These are phyloP conservation scores for Charaxes varanes DNA, from an alignment of 1,140 invertebrate genomes.

Conservation along the genomic window DNA sequence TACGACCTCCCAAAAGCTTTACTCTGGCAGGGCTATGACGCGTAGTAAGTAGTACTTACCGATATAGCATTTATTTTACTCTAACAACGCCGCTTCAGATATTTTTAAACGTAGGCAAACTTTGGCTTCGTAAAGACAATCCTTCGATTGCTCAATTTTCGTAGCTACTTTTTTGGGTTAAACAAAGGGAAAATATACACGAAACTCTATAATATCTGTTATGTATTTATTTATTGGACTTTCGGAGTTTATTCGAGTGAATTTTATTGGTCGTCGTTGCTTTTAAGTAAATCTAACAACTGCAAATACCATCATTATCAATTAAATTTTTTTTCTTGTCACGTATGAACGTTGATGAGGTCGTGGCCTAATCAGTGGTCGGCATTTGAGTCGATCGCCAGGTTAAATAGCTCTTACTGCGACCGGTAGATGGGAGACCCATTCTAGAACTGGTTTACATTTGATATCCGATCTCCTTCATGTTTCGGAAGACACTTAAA, in stretches of 20 bases:
- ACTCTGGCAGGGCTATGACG: conserved; percentile 34
- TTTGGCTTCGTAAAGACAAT: conserved; percentile 38
- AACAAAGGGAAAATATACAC: conserved; percentile 2
- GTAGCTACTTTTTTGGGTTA: conserved; percentile 15
- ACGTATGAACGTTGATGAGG: background rate
- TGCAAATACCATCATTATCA: too few relatives aligned
- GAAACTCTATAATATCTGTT: conserved; percentile 14
- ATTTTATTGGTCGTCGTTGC: conserved; percentile 8
- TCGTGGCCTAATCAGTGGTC: too few relatives aligned
- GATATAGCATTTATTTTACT: conserved; percentile 24
- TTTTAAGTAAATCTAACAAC: conserved; percentile 15
- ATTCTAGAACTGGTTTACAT: too few relatives aligned
- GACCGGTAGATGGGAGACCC: too few relatives aligned
- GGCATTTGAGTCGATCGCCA: too few relatives aligned
- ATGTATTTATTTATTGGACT: conserved; percentile 27
- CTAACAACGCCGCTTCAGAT: conserved; percentile 26
- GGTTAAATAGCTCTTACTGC: too few relatives aligned
- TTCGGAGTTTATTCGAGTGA: conserved; percentile 26
- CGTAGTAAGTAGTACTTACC: conserved; percentile 28
- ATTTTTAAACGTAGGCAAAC: conserved; percentile 24
- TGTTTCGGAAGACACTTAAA: too few relatives aligned
- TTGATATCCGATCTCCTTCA: too few relatives aligned
- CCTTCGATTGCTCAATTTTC: conserved; percentile 46
- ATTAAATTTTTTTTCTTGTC: too few relatives aligned
- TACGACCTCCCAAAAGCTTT: conserved; percentile 27